Conservation (phyloP, 2,113 vertebrate species). For the Cinclus mexicanus region DNA sequence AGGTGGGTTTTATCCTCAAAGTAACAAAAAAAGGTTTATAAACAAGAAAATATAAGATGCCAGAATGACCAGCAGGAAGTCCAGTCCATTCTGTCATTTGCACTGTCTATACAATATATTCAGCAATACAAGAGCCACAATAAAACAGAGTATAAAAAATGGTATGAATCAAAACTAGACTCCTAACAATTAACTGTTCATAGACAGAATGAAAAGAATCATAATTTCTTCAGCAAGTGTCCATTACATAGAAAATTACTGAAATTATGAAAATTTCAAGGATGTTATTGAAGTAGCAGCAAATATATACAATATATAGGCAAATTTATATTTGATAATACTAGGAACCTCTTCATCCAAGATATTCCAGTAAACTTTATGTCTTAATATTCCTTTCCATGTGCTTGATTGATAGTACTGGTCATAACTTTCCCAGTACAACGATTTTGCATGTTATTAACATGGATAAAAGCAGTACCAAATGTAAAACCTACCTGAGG, state of each 20-base stretch:
- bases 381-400: background rate
- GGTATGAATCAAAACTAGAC: background rate
- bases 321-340: background rate
- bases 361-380: background rate
- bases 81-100: background rate
- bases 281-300: background rate
- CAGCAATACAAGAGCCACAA: background rate
- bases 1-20: background rate
- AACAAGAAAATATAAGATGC: background rate
- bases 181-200: background rate
- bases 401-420: background rate
- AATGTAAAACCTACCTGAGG: background rate
- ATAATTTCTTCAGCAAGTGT: background rate
- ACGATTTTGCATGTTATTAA: background rate
- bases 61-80: background rate
- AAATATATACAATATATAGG: background rate
- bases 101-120: background rate
- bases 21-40: background rate
- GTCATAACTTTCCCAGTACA: background rate
- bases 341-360: background rate
- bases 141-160: background rate
- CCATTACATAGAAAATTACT: background rate
- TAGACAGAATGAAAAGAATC: background rate
- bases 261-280: background rate
- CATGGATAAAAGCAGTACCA: background rate